Conservation (phyloP, 1,140 invertebrate species). For the Ridgeia piscesae region DNA sequence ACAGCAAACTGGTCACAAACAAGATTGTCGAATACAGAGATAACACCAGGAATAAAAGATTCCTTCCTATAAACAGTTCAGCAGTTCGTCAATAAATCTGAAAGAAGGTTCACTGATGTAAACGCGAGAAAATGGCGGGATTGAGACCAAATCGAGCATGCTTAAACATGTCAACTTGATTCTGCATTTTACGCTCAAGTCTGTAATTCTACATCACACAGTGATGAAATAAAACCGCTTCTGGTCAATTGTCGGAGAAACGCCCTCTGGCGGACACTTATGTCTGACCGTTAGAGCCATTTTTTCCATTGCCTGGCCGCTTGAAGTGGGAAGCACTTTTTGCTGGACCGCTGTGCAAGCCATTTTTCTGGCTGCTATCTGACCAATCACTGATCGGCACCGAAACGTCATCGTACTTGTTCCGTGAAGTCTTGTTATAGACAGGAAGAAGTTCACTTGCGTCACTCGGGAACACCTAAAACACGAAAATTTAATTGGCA, state of each 20-base stretch:
- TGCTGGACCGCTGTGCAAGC: background rate
- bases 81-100: too few relatives aligned
- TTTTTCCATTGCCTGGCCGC: background rate
- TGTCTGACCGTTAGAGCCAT: background rate
- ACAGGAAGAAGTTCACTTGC: constrained; percentile 94
- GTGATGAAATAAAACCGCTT: background rate
- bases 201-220: background rate
- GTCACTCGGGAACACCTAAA: constrained; percentile 86
- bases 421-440: constrained; percentile 92
- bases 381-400: constrained; percentile 84
- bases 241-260: background rate
- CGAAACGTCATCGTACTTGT: constrained; percentile 77
- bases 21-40: too few relatives aligned
- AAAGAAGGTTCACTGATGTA: background rate
- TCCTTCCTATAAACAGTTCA: too few relatives aligned
- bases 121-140: background rate
- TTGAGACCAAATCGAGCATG: background rate
- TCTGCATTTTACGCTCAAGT: background rate
- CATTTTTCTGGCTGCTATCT: constrained; percentile 34
- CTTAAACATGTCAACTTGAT: background rate
- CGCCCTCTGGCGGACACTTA: background rate
- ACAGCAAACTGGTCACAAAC: too few relatives aligned
- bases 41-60: too few relatives aligned
- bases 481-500: background rate
- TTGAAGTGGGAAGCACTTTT: background rate